phyloP scores from a whole-genome alignment of 2,888 invertebrate genomes.

The Rhagophthalmus giganteus region DNA sequence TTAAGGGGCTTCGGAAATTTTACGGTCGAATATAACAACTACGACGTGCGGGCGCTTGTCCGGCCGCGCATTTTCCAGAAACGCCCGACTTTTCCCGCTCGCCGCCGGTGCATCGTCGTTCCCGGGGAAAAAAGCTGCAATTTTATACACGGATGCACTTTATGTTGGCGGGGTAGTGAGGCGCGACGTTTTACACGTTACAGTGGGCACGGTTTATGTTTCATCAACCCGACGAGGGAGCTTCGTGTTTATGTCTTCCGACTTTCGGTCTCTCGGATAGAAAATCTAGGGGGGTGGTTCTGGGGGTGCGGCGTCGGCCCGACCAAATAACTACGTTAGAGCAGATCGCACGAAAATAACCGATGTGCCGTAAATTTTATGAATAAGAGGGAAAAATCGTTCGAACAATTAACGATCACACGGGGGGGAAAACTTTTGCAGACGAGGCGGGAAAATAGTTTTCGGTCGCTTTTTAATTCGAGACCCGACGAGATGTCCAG shows the following conservation, averaged over 20 bases:
- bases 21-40: background rate
- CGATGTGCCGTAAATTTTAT: no score
- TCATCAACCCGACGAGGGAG: slow-evolving; percentile 8
- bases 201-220: slow-evolving; percentile 8
- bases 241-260: background rate
- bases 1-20: background rate
- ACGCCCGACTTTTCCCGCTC: background rate
- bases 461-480: no score
- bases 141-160: slow-evolving; percentile 27
- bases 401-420: no score
- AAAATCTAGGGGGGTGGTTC: no score
- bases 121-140: slow-evolving; percentile 16
- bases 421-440: no score
- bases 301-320: no score
- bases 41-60: slow-evolving; percentile 5
- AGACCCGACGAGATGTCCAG: no score
- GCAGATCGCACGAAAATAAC: no score
- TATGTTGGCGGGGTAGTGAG: slow-evolving; percentile 9
- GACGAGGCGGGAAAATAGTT: no score
- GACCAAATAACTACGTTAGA: no score
- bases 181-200: slow-evolving; percentile 11
- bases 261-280: background rate
- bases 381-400: no score
- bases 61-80: slow-evolving; percentile 2
- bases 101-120: slow-evolving; percentile 3